These are phyloP conservation scores for Teleogryllus occipitalis DNA, from an alignment of 1,140 invertebrate genomes.

Conservation along the genomic window DNA sequence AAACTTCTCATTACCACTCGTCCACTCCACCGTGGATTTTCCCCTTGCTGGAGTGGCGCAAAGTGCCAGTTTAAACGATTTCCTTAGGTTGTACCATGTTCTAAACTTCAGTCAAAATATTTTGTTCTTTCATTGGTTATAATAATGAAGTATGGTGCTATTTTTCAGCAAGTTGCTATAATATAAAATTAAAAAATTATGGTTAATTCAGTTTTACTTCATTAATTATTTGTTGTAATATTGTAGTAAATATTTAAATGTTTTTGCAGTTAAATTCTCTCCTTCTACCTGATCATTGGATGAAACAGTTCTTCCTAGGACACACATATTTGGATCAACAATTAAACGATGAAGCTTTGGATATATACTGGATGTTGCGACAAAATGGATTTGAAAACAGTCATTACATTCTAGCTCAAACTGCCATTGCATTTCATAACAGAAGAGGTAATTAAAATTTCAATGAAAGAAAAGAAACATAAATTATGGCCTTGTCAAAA, in stretches of 20 bases:
- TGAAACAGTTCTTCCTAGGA: slow-evolving; percentile 86
- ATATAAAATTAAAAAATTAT: too few species aligned
- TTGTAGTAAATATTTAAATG: background rate
- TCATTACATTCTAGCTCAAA: slow-evolving; percentile 84
- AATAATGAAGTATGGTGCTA: too few species aligned
- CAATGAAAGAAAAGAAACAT: background rate
- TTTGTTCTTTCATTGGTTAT: too few species aligned
- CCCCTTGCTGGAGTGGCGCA: too few species aligned
- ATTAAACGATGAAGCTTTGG: slow-evolving; percentile 79
- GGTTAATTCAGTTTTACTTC: background rate
- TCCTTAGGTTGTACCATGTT: too few species aligned
- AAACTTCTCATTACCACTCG: too few species aligned
- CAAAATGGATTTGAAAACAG: slow-evolving; percentile 76
- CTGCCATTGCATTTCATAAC: slow-evolving; percentile 87
- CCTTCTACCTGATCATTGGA: slow-evolving; percentile 82
- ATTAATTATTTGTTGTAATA: background rate
- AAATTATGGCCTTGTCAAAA: background rate
- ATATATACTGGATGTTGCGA: slow-evolving; percentile 68
- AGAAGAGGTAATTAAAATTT: slow-evolving; percentile 58
- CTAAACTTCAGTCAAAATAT: too few species aligned
- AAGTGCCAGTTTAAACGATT: too few species aligned
- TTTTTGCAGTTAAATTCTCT: slow-evolving; percentile 49
- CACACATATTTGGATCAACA: slow-evolving; percentile 87
- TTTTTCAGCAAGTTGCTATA: too few species aligned
- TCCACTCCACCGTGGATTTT: too few species aligned